These are phyloP conservation scores for Macrostomum lignano DNA, from an alignment of 1,140 invertebrate genomes.

Conservation along the genomic window DNA sequence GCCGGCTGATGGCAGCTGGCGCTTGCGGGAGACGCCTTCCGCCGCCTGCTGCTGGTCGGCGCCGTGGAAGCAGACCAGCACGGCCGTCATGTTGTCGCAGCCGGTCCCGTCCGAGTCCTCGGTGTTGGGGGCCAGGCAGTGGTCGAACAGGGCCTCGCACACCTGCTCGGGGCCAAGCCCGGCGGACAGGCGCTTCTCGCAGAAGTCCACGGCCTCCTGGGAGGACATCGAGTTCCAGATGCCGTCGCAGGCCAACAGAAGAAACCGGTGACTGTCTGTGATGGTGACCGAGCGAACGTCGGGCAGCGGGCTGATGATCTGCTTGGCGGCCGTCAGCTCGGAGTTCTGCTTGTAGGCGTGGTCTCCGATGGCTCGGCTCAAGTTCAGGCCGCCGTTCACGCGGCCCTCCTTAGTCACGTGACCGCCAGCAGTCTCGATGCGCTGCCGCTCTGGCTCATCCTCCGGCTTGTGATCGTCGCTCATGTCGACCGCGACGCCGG, in stretches of 20 bases:
- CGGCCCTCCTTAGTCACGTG: constrained; percentile 62
- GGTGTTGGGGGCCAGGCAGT: too few species aligned
- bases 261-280: constrained; percentile 52
- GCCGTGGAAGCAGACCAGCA: too few species aligned
- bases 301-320: constrained; percentile 87
- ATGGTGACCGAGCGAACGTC: constrained; percentile 50
- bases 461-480: constrained; percentile 78
- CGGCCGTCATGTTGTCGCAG: too few species aligned
- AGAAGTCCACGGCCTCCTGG: constrained; percentile 69
- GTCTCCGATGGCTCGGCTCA: constrained; percentile 83
- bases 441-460: constrained; percentile 46
- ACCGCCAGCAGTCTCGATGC: constrained; percentile 68
- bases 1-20: too few species aligned
- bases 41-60: too few species aligned
- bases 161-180: too few species aligned
- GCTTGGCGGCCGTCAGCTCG: constrained; percentile 42
- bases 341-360: constrained; percentile 67
- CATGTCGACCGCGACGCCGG: constrained; percentile 60
- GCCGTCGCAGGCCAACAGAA: constrained; percentile 84
- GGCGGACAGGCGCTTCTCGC: constrained; percentile 36
- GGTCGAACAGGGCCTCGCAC: too few species aligned
- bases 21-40: too few species aligned
- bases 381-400: constrained; percentile 76
- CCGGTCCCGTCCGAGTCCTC: too few species aligned
- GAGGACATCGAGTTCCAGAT: constrained; percentile 94